phyloP scores from a whole-genome alignment of 2,113 vertebrate species.

The Sylvilagus bachmani region DNA sequence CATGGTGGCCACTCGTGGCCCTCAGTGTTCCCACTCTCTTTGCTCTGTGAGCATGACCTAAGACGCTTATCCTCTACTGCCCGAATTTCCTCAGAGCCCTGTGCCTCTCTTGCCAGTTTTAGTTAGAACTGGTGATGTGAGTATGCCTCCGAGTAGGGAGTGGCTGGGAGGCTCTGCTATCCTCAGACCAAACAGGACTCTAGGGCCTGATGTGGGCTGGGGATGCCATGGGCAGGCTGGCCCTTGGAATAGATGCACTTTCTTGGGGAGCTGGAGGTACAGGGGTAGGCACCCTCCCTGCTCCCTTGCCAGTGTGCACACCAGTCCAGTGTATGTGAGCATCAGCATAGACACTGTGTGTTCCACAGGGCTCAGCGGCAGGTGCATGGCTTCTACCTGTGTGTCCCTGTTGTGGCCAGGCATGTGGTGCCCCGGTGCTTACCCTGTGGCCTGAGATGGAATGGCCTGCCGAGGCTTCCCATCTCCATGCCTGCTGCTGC shows the following conservation, averaged over 20 bases:
- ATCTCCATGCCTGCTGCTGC: neutral
- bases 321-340: accelerated
- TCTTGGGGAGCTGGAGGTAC: neutral
- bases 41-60: neutral
- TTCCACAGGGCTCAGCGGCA: neutral
- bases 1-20: neutral
- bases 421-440: neutral
- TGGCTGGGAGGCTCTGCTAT: neutral
- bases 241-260: too few relatives aligned
- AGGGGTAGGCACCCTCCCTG: neutral
- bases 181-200: neutral
- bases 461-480: neutral
- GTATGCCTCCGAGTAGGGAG: neutral
- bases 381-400: accelerated
- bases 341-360: accelerated
- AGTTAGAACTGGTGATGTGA: neutral
- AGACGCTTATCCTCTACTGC: neutral
- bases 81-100: neutral
- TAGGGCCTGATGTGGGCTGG: neutral
- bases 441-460: accelerated
- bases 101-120: neutral
- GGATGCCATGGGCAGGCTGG: accelerated
- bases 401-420: neutral
- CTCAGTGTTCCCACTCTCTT: neutral
- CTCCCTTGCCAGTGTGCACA: accelerated